Conservation (phyloP, 2,113 vertebrate genomes). For the Xyrauchen texanus region DNA sequence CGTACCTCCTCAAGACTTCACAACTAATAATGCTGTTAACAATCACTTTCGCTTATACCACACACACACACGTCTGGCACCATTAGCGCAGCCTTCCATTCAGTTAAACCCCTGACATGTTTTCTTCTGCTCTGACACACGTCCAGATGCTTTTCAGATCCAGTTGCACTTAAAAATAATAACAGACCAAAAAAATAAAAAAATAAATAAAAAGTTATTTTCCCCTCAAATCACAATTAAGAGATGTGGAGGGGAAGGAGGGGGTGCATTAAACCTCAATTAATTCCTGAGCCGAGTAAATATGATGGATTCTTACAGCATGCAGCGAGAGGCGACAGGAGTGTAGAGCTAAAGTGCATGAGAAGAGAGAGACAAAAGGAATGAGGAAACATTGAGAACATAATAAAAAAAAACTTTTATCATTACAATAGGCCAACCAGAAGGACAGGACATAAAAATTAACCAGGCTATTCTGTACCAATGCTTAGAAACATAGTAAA, state of each 20-base stretch:
- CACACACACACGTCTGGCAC: constrained; percentile 39
- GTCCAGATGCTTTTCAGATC: constrained; percentile 44
- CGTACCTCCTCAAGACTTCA: constrained; percentile 22
- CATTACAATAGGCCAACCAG: too few species aligned
- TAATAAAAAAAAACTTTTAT: constrained; percentile 29
- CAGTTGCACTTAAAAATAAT: constrained; percentile 51
- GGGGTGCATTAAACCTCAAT: constrained; percentile 76
- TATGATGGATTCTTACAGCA: constrained; percentile 73
- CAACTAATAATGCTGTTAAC: constrained; percentile 42
- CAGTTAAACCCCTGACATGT: constrained; percentile 63
- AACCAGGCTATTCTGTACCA: too few species aligned
- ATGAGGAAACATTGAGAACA: constrained; percentile 45
- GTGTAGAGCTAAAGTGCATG: constrained; percentile 62
- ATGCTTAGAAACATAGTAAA: too few species aligned
- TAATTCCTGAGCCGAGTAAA: constrained; percentile 72
- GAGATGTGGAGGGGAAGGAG: constrained; percentile 68
- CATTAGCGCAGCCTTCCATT: constrained; percentile 58
- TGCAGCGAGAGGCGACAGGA: too few species aligned
- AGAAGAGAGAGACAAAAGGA: too few species aligned
- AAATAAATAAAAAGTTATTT: constrained; percentile 48
- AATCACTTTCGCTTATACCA: constrained; percentile 40
- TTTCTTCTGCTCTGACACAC: constrained; percentile 54
- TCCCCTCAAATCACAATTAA: constrained; percentile 71
- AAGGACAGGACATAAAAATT: too few species aligned
- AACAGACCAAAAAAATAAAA: constrained; percentile 45